Base-by-base conservation (phyloP, 2,113 vertebrate species). In the Ceyx margarethae region DNA sequence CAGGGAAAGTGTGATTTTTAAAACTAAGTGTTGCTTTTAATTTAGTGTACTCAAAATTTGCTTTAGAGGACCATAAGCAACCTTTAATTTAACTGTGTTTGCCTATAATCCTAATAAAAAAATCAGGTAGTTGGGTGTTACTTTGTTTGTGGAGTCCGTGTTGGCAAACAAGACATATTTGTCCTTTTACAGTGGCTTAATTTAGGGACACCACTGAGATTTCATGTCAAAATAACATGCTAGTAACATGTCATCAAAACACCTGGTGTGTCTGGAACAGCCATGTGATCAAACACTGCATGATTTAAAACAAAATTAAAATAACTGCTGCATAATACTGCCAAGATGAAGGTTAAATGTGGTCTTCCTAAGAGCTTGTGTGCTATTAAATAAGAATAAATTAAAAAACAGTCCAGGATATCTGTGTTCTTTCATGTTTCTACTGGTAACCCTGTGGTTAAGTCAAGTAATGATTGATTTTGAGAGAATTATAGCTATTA, bases 401-500 rank as follows among this genome's bases (percentile, higher is more conserved):
- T 90, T 95, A 91, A 89, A 95, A 95, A 86, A 31, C 67, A 82
- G 88, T 86, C 75, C 19, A 81, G 77, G 92, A 84, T 95, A 91
- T 95, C 92, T 96, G 94, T 87, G 73, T 96, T 96, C 92, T 65
- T 93, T 96, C 93, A 76, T 96, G 68, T 94, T 96, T 97, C 95
- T 86, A 76, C 90, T 85, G 87, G 96, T 95, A 97, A 97, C 93
- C 94, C 89, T 50, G 40, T 96, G 93, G 96, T 97, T 97, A 97
- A 97, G 95, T 82, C 91, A 95, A 96, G 94, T 92, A 87, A 82
- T 97, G 95, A 97, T 96, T 97, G 97, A 98, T 98, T 98, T 66
- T n/a, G 97, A 96, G 97, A 97, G 97, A 98, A 98, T 97, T 97
- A 97, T 95, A 96, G 97, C 96, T 97, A 97, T 98, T 98, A 97